phyloP scores from a whole-genome alignment of 2,797 vertebrate species.

The Acipenser ruthenus region DNA sequence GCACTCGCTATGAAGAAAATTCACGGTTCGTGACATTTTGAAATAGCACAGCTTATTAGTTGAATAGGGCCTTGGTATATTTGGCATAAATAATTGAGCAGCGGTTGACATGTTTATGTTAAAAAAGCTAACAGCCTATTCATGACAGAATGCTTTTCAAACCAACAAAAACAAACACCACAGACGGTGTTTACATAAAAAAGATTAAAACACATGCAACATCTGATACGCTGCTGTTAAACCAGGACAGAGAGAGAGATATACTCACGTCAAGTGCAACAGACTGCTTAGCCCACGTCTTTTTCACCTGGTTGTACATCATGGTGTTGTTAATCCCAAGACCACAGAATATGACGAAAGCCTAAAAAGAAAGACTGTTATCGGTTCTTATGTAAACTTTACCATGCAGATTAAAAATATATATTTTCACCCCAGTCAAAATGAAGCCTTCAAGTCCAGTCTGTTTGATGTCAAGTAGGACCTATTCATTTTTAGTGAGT shows the following conservation, averaged over 20 bases:
- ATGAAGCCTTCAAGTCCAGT: no score
- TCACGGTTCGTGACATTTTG: slow-evolving; percentile 17
- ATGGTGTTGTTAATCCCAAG: slow-evolving; percentile 73
- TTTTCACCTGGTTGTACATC: slow-evolving; percentile 76
- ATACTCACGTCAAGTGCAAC: slow-evolving; percentile 65
- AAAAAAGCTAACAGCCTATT: slow-evolving; percentile 7
- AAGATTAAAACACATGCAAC: slow-evolving; percentile 25
- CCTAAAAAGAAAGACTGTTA: slow-evolving; percentile 36
- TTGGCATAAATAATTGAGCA: slow-evolving; percentile 43
- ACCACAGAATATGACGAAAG: slow-evolving; percentile 73
- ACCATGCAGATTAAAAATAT: no score
- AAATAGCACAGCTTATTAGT: slow-evolving; percentile 22
- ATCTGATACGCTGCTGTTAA: not conserved
- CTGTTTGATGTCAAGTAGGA: no score
- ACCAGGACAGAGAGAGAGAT: not conserved
- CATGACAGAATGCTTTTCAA: slow-evolving; percentile 26
- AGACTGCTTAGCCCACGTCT: slow-evolving; percentile 72
- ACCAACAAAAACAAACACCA: not conserved
- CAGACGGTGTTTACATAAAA: slow-evolving; percentile 6
- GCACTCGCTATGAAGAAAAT: slow-evolving; percentile 15
- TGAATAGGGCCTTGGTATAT: slow-evolving; percentile 29
- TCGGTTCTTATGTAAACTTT: not conserved
- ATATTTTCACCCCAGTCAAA: no score
- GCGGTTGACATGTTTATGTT: slow-evolving; percentile 45
- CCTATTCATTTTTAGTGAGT: no score